Base-by-base conservation (phyloP, 2,888 invertebrate species). In the Trisateles emortualis region DNA sequence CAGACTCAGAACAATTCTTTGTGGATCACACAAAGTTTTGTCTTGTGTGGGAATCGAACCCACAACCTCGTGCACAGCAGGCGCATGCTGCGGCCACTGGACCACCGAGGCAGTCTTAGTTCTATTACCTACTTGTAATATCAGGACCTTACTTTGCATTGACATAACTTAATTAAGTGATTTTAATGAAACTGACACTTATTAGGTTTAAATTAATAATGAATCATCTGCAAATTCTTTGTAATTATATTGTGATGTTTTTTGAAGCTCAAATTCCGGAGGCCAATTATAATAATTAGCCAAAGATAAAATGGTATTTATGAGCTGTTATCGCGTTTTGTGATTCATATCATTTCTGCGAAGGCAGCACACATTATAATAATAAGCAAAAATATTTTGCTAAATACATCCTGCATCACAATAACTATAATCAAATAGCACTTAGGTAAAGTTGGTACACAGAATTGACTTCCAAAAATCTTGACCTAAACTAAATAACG, bases 361-460 rank as follows among this genome's bases (percentile, higher is more conserved):
- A 56, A 71, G 58, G 41, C 24, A 54, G 53, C 40, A 33, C 52
- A 46, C 43, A 64, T 72, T 52, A 59, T 49, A 40, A 56, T 69
- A 66, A 66, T 59, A 59, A 57, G 47, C 36, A 26, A 66, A 59
- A 58, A 51, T 43, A 52, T 67, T 67, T 58, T 0, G 67, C 53
- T 62, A 67, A 69, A 66, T 52, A 70, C 64, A 64, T 53, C 55
- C 49, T 67, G 32, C 43, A 14, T 8, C 3, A 11, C 46, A 54
- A 72, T 67, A 38, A 55, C 64, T 39, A 30, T 67, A 70, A 71
- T 73, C 61, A 71, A 73, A 71, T 62, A 59, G 5, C 58, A 55
- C 67, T 71, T 71, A 73, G 57, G 59, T 57, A 45, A 44, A 22
- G 41, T 35, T 41, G 42, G 44, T 53, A 56, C 56, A 59, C 10